phyloP scores from a whole-genome alignment of 1,140 invertebrate species.

The Calycopis cecrops region DNA sequence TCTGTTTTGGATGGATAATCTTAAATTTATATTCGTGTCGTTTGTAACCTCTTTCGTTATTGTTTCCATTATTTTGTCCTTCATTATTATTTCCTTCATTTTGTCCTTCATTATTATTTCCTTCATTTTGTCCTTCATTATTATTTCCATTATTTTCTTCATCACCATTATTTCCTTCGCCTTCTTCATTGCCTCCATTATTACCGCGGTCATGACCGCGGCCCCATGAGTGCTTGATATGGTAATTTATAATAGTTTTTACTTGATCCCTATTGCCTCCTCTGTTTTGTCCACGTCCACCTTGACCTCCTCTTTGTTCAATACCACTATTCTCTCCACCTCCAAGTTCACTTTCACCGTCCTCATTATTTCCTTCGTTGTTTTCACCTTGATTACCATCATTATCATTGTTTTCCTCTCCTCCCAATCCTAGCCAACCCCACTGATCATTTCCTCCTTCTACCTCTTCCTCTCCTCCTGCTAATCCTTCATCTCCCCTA shows the following conservation, averaged over 20 bases:
- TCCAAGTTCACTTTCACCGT: background rate
- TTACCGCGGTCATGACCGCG: background rate
- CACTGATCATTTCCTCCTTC: conserved; percentile 14
- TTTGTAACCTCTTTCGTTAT: conserved; percentile 6
- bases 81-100: conserved; percentile 5
- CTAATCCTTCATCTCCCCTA: background rate
- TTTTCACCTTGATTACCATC: conserved; percentile 12
- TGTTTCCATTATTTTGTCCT: background rate
- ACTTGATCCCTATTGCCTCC: background rate
- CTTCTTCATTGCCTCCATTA: background rate
- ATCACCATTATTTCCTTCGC: background rate
- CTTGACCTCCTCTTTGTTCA: background rate
- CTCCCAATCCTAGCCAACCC: conserved; percentile 6
- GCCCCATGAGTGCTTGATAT: background rate
- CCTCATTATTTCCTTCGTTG: conserved; percentile 6
- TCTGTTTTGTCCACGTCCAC: background rate
- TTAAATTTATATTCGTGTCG: conserved; percentile 13
- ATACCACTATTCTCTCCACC: background rate
- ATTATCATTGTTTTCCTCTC: conserved; percentile 6
- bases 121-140: background rate
- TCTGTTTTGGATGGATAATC: conserved; percentile 13
- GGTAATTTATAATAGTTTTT: conserved; percentile 1
- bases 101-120: background rate
- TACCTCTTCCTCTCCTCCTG: background rate
- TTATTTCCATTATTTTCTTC: background rate